These are phyloP conservation scores for Toxostoma redivivum DNA, from an alignment of 2,113 vertebrate species.

Conservation along the genomic window DNA sequence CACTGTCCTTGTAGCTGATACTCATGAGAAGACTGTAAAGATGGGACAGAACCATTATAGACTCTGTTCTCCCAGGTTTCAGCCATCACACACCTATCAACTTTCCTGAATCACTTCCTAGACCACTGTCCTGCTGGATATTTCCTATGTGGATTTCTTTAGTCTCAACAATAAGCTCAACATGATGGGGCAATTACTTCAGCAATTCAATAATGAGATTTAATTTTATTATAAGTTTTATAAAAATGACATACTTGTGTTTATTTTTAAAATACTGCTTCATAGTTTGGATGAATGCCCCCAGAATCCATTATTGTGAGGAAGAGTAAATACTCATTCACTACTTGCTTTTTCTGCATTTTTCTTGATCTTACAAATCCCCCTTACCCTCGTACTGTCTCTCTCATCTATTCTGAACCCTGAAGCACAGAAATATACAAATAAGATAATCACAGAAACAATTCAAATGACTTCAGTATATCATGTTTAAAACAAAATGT, in stretches of 20 bases:
- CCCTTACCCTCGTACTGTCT: neutral
- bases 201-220: neutral
- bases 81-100: neutral
- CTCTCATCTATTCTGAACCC: neutral
- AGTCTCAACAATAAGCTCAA: neutral
- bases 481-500: neutral
- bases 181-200: neutral
- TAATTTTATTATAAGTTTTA: neutral
- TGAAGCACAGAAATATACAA: neutral
- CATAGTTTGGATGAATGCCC: neutral
- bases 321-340: neutral
- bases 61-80: neutral
- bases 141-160: neutral
- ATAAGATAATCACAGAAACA: neutral
- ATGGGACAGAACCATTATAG: neutral
- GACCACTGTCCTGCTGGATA: neutral
- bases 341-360: neutral
- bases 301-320: neutral
- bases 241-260: neutral
- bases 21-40: neutral
- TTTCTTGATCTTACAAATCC: neutral
- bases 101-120: neutral
- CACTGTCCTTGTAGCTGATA: neutral
- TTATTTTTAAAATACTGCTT: neutral
- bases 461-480: neutral